These are phyloP conservation scores for Malurus melanocephalus DNA, from an alignment of 2,113 vertebrate species.

Conservation along the genomic window DNA sequence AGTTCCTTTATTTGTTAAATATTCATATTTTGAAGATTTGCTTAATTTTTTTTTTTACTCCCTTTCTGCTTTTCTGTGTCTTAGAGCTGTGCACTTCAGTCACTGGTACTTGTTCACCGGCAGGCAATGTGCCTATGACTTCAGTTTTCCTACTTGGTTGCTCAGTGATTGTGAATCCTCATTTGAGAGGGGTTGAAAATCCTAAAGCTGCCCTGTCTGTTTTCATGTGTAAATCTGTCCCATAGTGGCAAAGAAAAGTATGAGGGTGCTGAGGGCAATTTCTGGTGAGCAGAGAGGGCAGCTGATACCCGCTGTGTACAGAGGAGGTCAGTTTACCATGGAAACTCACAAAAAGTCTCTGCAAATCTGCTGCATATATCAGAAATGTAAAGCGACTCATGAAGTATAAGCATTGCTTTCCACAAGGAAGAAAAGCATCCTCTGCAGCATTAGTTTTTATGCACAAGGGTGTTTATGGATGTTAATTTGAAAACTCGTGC, in stretches of 20 bases:
- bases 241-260: neutral
- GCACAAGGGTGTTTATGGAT: neutral
- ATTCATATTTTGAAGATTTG: neutral
- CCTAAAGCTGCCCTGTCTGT: neutral
- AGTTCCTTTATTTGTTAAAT: neutral
- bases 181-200: neutral
- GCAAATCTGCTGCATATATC: neutral
- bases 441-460: neutral
- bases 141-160: neutral
- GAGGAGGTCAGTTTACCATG: neutral
- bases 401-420: neutral
- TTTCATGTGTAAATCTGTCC: neutral
- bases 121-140: neutral
- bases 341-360: neutral
- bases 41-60: neutral
- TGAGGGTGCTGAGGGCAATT: neutral
- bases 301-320: neutral
- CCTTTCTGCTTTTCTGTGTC: neutral
- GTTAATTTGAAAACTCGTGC: neutral
- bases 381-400: neutral
- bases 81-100: accelerated
- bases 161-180: neutral
- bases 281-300: neutral
- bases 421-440: neutral
- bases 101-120: neutral